Evolutionary conservation across 2,797 vertebrate genomes (phyloP), one percentile per base, ranked within the genome.

Genomic region (Ptychobarbus kaznakovi): DNA sequence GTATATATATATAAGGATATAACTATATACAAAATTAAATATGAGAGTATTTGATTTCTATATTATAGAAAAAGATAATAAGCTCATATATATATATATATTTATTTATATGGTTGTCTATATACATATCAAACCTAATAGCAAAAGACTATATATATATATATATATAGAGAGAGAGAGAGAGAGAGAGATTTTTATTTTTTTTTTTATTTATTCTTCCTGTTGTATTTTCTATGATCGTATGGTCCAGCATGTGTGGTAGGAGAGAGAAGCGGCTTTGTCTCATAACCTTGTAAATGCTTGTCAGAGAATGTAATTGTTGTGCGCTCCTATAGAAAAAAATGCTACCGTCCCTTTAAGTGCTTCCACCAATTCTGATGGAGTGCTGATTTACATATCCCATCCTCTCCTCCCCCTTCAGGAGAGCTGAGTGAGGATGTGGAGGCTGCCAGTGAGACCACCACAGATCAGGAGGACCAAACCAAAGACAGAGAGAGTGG

Each of bases 361-460:
- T 95, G 95, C 94, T 93, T 95, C 95, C 93, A 95, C 94, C 95
- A 95, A 95, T 96, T 96, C 95, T 95, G 94, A 96, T 95, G 92
- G 92, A 91, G 92, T 94, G 93, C 92, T 94, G 94, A 96, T 96
- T 96, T 96, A 96, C 95, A 96, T 96, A 95, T 95, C 93, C 92
- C 91, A 20, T 94, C 93, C 93, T 95, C 95, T 93, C 95, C 95
- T 95, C 95, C 95, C 94, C 95, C 95, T 95, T 92, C 96, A 99
- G 98, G 98, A 95, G 98, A 99, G 94, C 93, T 96, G 89, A 92
- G 91, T 90, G 98, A 99, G 96, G 98, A 99, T 97, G 96, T 95
- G 88, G 98, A 99, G 95, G 98, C 96, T 92, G 96, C 97, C 92
- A 96, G 89, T 91, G 98, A 99, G 95, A 94, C 95, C 86, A 93